These are phyloP conservation scores for Heliothis virescens DNA, from an alignment of 1,140 invertebrate species.

Conservation along the genomic window DNA sequence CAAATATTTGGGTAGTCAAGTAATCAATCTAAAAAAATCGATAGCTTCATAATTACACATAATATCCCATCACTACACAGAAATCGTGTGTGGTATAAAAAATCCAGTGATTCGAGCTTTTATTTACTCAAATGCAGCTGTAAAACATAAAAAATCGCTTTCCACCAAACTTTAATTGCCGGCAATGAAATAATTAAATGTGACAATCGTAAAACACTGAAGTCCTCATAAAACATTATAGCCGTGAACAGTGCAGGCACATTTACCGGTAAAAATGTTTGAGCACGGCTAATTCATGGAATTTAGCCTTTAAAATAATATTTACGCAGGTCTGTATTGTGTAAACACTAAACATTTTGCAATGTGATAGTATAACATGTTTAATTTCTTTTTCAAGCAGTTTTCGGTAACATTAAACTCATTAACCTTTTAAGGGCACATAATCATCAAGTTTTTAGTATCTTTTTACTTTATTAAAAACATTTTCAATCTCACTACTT, in stretches of 20 bases:
- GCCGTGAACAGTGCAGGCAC: conserved; percentile 63
- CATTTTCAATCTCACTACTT: too few relatives aligned
- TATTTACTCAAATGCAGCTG: conserved; percentile 83
- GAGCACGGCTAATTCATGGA: conserved; percentile 35
- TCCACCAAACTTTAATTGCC: conserved; percentile 84
- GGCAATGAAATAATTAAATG: conserved; percentile 85
- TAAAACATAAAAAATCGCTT: conserved; percentile 83
- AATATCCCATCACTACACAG: conserved; percentile 68
- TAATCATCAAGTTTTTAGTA: too few relatives aligned
- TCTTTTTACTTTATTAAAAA: too few relatives aligned
- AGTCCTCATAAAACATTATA: conserved; percentile 78
- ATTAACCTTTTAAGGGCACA: too few relatives aligned
- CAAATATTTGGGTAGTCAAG: conserved; percentile 22
- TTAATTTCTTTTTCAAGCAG: background rate
- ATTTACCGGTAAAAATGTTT: conserved; percentile 53
- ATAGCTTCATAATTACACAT: conserved; percentile 11
- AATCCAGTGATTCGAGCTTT: conserved; percentile 75
- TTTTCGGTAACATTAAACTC: too few relatives aligned
- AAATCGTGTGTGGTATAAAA: conserved; percentile 85
- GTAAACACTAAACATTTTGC: conserved; percentile 4
- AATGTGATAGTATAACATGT: conserved; percentile 1
- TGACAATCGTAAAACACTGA: conserved; percentile 85
- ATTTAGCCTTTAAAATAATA: conserved; percentile 43
- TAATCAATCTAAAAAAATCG: conserved; percentile 28
- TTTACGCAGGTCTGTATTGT: conserved; percentile 29